Evolutionary conservation across 2,888 invertebrate species (phyloP).

Genomic region (Nomada flava): DNA sequence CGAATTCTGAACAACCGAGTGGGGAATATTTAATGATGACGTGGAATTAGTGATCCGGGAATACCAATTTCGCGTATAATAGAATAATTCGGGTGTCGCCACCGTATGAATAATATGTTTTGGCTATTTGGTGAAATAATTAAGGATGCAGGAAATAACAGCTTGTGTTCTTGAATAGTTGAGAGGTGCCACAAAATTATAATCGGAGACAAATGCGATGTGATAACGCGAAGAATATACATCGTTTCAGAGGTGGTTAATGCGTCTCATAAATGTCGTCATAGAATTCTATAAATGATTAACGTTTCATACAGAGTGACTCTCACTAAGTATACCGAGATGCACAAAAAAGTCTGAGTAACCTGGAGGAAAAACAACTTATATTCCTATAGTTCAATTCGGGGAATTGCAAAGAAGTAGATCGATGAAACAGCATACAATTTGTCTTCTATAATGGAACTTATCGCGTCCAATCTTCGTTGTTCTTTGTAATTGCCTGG

Average conservation of each 20-base stretch:
- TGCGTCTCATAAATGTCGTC: constrained; percentile 26
- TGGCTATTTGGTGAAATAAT: background rate
- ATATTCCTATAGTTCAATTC: too few relatives aligned
- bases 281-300: constrained; percentile 6
- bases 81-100: background rate
- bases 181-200: too few relatives aligned
- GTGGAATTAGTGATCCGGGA: background rate
- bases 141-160: background rate
- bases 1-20: background rate
- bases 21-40: background rate
- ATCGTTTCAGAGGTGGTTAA: background rate
- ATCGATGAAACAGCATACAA: too few relatives aligned
- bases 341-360: too few relatives aligned
- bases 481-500: too few relatives aligned
- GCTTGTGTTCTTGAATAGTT: background rate
- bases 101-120: background rate
- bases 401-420: too few relatives aligned
- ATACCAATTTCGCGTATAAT: background rate
- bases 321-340: too few relatives aligned
- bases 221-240: constrained; percentile 3
- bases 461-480: too few relatives aligned
- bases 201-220: background rate
- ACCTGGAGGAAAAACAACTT: too few relatives aligned
- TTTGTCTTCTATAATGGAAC: too few relatives aligned
- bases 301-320: background rate